phyloP scores from a whole-genome alignment of 2,888 invertebrate species.

The Drosophila acutilabella region DNA sequence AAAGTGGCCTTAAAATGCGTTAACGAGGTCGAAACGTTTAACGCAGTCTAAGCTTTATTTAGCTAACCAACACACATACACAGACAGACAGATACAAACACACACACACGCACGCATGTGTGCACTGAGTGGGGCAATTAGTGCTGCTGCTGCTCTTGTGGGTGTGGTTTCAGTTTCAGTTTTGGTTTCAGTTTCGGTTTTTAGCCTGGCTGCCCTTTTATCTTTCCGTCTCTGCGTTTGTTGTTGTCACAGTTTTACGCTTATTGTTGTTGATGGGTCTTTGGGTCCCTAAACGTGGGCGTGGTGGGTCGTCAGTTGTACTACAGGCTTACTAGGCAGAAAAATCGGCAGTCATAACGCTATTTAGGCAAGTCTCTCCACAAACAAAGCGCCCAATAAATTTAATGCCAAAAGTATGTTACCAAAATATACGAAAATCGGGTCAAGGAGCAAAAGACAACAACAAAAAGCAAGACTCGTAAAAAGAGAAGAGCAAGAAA shows the following conservation, averaged over 20 bases:
- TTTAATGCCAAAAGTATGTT: conserved; percentile 44
- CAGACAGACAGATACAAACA: conserved; percentile 12
- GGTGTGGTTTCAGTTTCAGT: conserved; percentile 58
- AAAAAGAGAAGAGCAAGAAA: conserved; percentile 37
- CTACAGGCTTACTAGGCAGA: conserved; percentile 13
- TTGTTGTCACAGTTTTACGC: conserved; percentile 38
- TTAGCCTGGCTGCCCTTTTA: conserved; percentile 46
- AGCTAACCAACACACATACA: conserved; percentile 22
- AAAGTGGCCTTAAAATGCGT: conserved; percentile 41
- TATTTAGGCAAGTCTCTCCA: conserved; percentile 28
- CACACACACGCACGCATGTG: conserved; percentile 22
- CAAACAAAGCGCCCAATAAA: conserved; percentile 42
- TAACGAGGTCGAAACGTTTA: conserved; percentile 54
- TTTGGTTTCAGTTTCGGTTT: conserved; percentile 58
- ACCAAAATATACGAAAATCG: conserved; percentile 16
- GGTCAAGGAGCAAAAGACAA: conserved; percentile 18
- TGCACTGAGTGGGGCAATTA: conserved; percentile 61
- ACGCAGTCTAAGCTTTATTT: conserved; percentile 56
- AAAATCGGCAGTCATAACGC: conserved; percentile 44
- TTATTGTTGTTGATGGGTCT: conserved; percentile 53
- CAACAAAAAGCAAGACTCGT: conserved; percentile 14
- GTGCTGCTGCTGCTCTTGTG: conserved; percentile 60
- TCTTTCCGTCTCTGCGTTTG: conserved; percentile 53
- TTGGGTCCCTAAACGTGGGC: not conserved
- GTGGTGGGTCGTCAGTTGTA: no score